Evolutionary conservation across 2,113 vertebrate genomes (phyloP), one percentile per base, ranked within the genome.

Genomic region (Romanogobio albipinnatus): DNA sequence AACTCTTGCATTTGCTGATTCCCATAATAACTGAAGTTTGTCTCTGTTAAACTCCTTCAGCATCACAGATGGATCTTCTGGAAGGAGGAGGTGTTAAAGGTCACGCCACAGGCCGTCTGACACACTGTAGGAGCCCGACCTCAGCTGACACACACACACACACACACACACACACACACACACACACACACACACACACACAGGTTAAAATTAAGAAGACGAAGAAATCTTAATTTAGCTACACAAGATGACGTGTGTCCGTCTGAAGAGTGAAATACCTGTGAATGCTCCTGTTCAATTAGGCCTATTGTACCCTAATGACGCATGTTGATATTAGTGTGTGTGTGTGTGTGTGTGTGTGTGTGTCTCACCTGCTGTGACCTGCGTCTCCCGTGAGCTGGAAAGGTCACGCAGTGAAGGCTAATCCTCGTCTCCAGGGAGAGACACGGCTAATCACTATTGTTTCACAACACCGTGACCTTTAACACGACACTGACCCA

Each of bases 381-480:
- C 15, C 49, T 22, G 0, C 4, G 74, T 36, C 74, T 76, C 26
- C 49, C 5, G 74, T 17, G 3, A 33, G 15, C 51, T 47, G 4
- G 36, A 94, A 94, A 94, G 93, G 93, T 94, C 93, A 94, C 90
- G 81, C 53, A 8, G 33, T 86, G 86, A 90, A 92, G 91, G 93
- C 90, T 94, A 94, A 94, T 94, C 92, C 91, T 70, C 88, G 89
- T 93, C 91, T 91, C 19, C 5, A 74, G 75, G 61, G 82, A 75
- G 24, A 13, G 33, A n/a, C 75, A 39, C 4, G n/a, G 89, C 88
- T 90, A 87, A 64, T 56, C 64, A 68, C 36, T 77, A 86, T 82
- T 85, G 89, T 87, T 87, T 89, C 88, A 87, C 66, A 76, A 83
- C 17, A 5, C 51, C 45, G n/a, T 89, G 88, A 90, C 89, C 89